Percentiles rank a stretch among this genome's conserved stretches.
Conservation (phyloP, 35 echinoderm and acorn worm genomes). For the Lytechinus pictus region DNA sequence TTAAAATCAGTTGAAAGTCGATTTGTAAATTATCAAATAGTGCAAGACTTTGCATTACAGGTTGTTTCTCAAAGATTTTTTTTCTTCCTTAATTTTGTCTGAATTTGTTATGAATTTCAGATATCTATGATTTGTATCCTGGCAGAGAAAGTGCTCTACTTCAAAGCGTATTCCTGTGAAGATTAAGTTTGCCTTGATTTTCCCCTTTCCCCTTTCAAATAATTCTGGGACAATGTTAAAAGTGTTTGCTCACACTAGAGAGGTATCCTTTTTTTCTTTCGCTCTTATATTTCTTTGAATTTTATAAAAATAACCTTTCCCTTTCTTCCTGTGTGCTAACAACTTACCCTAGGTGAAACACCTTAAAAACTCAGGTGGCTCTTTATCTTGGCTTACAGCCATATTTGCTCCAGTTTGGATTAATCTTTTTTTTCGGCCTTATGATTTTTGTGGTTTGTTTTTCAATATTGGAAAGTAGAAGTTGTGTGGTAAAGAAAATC, state of each 20-base stretch:
- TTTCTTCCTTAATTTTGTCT: background rate
- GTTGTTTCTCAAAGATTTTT: background rate
- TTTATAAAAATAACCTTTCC: background rate
- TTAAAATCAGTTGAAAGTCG: background rate
- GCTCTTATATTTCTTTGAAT: background rate
- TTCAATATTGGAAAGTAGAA: background rate
- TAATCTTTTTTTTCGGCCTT: background rate
- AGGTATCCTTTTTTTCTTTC: background rate
- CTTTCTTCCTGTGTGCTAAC: background rate
- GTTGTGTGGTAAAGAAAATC: background rate
- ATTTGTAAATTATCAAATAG: background rate
- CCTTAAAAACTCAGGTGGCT: background rate
- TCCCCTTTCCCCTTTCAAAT: background rate
- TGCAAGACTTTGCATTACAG: background rate
- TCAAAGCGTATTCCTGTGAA: background rate
- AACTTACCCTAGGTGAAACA: background rate
- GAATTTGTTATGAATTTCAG: background rate
- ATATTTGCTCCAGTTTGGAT: background rate
- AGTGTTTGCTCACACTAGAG: background rate
- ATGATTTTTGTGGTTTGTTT: background rate
- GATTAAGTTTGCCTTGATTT: background rate
- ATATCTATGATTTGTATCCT: background rate
- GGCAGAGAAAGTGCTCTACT: background rate
- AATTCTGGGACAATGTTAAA: background rate
- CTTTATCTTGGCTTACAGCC: constrained; percentile 9